Conservation (phyloP, 2,797 vertebrate genomes). For the Paguma larvata region DNA sequence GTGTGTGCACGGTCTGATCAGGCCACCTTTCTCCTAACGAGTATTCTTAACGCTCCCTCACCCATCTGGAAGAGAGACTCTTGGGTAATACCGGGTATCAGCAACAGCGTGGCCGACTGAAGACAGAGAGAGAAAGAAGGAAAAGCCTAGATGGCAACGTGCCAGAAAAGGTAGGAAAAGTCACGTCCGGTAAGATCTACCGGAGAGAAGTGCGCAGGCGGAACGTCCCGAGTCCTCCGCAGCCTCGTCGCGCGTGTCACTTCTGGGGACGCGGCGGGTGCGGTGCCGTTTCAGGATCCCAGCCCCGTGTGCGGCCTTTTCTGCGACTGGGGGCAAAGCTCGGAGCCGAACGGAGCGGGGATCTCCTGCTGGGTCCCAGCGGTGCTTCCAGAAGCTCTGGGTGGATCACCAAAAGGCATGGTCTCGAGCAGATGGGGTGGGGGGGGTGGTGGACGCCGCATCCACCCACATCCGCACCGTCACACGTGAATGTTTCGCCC, state of each 20-base stretch:
- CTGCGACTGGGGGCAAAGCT: no score
- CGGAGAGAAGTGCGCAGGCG: background rate
- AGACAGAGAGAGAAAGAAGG: no score
- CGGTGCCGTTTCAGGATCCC: background rate
- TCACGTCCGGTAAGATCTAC: background rate
- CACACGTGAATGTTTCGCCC: no score
- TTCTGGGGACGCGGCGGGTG: background rate
- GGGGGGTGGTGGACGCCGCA: no score
- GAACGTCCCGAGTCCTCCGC: background rate
- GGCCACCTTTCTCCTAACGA: no score
- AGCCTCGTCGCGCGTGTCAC: accelerated
- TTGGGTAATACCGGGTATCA: no score
- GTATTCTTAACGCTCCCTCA: no score
- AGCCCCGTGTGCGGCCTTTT: accelerated
- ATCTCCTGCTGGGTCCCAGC: background rate
- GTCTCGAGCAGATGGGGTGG: no score
- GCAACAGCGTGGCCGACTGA: no score
- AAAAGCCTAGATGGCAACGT: background rate
- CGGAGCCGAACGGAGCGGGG: background rate
- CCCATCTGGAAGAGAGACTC: no score
- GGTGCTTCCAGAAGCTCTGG: background rate
- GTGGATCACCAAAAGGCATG: background rate
- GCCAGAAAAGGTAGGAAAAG: background rate
- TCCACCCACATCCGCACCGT: no score
- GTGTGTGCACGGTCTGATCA: no score